Conservation (phyloP, 2,888 invertebrate genomes). For the Hydraecia micacea region DNA sequence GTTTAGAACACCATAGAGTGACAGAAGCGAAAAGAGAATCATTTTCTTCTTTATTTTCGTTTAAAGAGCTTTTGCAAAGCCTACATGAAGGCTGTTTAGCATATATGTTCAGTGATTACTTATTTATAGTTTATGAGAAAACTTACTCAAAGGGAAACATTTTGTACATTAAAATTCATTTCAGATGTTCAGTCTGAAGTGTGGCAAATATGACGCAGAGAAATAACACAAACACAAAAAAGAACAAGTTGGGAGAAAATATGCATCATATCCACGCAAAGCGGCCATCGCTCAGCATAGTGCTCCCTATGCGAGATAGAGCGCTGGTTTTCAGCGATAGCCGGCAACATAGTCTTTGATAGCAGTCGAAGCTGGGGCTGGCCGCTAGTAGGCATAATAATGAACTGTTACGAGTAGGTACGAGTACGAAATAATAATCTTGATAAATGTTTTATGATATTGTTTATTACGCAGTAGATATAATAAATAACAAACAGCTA, state of each 20-base stretch:
- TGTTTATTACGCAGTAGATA: conserved; percentile 44
- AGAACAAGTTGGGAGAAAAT: background rate
- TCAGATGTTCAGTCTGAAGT: background rate
- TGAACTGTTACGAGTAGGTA: background rate
- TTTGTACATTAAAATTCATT: background rate
- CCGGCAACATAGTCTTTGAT: too few species aligned
- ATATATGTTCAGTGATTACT: background rate
- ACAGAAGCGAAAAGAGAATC: conserved; percentile 65
- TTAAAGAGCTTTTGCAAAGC: conserved; percentile 40
- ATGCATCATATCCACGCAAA: background rate
- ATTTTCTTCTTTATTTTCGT: conserved; percentile 64
- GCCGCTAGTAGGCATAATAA: background rate
- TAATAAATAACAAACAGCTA: conserved; percentile 43
- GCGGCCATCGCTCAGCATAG: background rate
- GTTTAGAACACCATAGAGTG: conserved; percentile 70
- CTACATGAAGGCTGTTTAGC: conserved; percentile 22
- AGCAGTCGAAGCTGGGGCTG: background rate
- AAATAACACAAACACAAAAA: background rate
- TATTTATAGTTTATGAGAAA: background rate
- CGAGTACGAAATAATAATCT: conserved; percentile 32
- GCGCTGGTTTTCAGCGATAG: too few species aligned
- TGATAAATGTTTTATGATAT: conserved; percentile 7
- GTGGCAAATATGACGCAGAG: background rate
- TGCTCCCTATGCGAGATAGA: background rate
- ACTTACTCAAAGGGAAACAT: background rate